Evolutionary conservation across 2,113 vertebrate genomes (phyloP).

Genomic region (Vireo altiloquus): DNA sequence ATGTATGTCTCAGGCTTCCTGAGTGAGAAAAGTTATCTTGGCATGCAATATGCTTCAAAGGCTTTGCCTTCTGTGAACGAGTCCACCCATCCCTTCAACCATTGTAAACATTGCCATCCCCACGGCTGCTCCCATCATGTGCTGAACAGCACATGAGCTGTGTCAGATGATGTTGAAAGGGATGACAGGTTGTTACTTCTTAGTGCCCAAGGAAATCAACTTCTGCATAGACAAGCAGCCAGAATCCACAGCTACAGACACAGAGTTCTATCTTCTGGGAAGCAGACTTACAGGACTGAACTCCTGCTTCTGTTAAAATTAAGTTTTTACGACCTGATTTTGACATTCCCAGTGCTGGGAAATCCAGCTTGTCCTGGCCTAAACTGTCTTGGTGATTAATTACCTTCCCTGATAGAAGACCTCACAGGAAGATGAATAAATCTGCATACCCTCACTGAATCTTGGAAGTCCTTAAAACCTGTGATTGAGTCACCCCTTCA

Average conservation of each 20-base stretch:
- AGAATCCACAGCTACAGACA: neutral
- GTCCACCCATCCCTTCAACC: conserved; percentile 6
- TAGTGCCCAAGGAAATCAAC: neutral
- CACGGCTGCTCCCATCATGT: conserved; percentile 18
- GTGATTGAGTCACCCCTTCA: neutral
- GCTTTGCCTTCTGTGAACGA: conserved; percentile 34
- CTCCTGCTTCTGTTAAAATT: neutral
- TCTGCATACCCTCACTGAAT: neutral
- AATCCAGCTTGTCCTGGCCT: neutral
- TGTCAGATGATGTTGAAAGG: conserved; percentile 44
- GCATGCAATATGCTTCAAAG: conserved; percentile 38
- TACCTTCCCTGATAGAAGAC: neutral
- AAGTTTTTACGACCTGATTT: neutral
- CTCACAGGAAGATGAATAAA: neutral
- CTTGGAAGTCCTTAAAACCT: neutral
- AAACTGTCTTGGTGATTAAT: neutral
- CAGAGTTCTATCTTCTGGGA: neutral
- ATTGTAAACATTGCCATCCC: neutral
- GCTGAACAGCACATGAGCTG: conserved; percentile 26
- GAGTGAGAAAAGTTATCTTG: neutral
- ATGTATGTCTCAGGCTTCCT: neutral
- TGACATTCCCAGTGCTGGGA: neutral
- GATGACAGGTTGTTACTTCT: conserved; percentile 28
- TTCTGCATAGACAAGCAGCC: neutral
- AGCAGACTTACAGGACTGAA: neutral